Evolutionary conservation across 2,113 vertebrate species (phyloP), one percentile per base, ranked within the genome.

Genomic region (Sminthopsis crassicaudata): DNA sequence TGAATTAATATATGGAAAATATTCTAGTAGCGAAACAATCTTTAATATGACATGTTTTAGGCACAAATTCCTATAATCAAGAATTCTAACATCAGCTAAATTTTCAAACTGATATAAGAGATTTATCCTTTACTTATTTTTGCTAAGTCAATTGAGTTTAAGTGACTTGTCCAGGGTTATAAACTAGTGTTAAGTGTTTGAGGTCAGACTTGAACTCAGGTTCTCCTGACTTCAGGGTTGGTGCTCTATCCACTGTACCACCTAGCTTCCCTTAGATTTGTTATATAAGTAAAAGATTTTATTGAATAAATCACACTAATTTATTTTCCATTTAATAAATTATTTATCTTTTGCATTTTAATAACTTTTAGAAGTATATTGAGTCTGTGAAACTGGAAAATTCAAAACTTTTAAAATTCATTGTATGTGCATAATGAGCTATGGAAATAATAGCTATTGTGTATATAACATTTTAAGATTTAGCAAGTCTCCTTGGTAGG

Each of bases 321-420:
- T 23, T 60, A 10, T 55, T 93, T 90, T 93, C 42, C 89, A n/a
- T 50, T 91, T 88, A 46, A 52, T 23, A 53, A 4, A 24, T 89
- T 89, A 48, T 89, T 42, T 46, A 89, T 91, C 95, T 94, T 96
- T 91, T 48, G 51, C 60, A 94, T 96, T 93, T n/a, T 94, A 23
- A 92, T 67, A 90, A 60, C 91, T 91, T 93, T 67, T 22, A 0
- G 91, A 27, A 53, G 11, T 90, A 90, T 91, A 10, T 51, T 51
- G 27, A 91, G 11, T 53, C 36, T 84, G 22, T 16, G n/a, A 84
- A 84, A 84, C 36, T 84, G 67, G 36, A 42, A 84, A 84, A 84
- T 42, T 54, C 14, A 84, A 42, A 84, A 84, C 16, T 42, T 7
- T 84, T 22, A n/a, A 48, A 42, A 84, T 84, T 19, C 1, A n/a